Conservation (phyloP, 2,113 vertebrate species). For the Pogona vitticeps region DNA sequence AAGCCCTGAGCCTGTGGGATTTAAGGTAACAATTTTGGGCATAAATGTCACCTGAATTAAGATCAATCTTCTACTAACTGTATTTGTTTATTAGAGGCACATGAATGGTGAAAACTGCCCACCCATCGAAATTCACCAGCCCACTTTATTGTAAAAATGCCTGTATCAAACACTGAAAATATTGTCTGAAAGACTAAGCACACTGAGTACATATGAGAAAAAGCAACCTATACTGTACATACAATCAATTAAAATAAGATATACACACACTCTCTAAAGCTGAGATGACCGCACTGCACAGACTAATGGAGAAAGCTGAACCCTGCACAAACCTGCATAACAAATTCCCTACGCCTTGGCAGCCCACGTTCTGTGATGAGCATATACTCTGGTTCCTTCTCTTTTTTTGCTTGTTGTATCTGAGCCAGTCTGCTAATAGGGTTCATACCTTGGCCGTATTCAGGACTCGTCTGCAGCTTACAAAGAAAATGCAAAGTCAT, state of each 20-base stretch:
- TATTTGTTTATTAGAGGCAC: background rate
- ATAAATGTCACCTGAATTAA: background rate
- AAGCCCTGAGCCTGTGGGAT: background rate
- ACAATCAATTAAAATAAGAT: background rate
- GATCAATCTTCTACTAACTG: background rate
- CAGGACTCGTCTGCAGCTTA: conserved; percentile 92
- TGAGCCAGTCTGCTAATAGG: conserved; percentile 97
- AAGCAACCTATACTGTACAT: background rate
- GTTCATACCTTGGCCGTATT: conserved; percentile 97
- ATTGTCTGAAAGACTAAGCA: background rate
- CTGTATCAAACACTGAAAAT: background rate
- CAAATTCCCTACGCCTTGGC: conserved; percentile 93
- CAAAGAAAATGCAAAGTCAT: conserved; percentile 42
- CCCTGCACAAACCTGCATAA: conserved; percentile 91
- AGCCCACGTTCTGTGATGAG: conserved; percentile 93
- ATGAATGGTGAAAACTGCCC: background rate
- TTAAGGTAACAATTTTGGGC: background rate
- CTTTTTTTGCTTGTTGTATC: conserved; percentile 98
- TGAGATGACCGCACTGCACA: background rate
- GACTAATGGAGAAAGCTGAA: background rate
- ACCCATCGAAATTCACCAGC: background rate
- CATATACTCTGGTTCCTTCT: conserved; percentile 94
- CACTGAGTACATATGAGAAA: background rate
- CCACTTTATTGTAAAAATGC: background rate
- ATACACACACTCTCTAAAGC: background rate